phyloP scores from a whole-genome alignment of 1,140 invertebrate genomes.

The Aphaenogaster ashmeadi region DNA sequence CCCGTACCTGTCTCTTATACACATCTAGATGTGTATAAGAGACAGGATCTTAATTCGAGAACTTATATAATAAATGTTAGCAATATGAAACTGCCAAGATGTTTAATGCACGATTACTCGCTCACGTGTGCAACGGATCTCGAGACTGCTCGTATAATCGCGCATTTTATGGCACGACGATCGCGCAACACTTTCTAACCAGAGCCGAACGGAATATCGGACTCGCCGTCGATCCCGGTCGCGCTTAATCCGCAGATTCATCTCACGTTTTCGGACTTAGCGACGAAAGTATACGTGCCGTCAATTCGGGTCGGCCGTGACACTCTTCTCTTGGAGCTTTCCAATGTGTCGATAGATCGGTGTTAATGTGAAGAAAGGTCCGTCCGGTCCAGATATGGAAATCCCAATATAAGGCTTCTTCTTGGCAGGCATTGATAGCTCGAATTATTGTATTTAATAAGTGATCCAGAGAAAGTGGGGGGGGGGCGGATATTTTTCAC shows the following conservation, averaged over 20 bases:
- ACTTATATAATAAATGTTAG: neutral
- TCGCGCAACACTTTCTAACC: slow-evolving; percentile 79
- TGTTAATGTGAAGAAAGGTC: slow-evolving; percentile 60
- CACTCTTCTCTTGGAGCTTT: slow-evolving; percentile 78
- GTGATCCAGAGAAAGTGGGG: neutral
- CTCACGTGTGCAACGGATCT: neutral
- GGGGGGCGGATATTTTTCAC: neutral
- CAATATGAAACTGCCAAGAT: neutral
- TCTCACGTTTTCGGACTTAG: slow-evolving; percentile 79
- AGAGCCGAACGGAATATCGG: slow-evolving; percentile 76
- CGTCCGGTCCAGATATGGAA: slow-evolving; percentile 31
- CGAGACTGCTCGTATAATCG: neutral
- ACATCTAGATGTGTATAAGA: too few species aligned
- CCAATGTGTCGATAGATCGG: slow-evolving; percentile 34
- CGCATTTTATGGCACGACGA: neutral
- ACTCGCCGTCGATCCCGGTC: slow-evolving; percentile 75
- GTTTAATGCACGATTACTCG: neutral
- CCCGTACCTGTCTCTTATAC: too few species aligned
- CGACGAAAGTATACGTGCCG: slow-evolving; percentile 77
- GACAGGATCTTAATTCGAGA: neutral
- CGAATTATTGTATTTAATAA: neutral
- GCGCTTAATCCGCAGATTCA: slow-evolving; percentile 74
- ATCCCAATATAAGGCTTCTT: neutral
- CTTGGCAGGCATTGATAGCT: neutral
- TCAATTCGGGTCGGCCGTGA: slow-evolving; percentile 80